Percentiles rank a stretch among this genome's conserved stretches.
Evolutionary conservation across 2,113 vertebrate genomes (phyloP).

Genomic region (Copsychus sechellarum): DNA sequence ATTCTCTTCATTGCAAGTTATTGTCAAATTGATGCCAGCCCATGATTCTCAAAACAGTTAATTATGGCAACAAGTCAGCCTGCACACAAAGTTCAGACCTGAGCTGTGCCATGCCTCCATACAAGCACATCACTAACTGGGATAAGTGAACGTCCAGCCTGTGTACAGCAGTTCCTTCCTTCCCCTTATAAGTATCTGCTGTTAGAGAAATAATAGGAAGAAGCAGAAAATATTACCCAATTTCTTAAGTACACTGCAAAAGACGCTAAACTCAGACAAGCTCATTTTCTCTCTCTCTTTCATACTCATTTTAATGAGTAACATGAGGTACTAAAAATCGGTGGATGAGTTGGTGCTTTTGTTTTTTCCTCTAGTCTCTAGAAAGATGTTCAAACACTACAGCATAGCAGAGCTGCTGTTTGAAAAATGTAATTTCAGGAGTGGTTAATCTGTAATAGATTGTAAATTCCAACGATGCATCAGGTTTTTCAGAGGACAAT

Average conservation of each 20-base stretch:
- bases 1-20: background rate
- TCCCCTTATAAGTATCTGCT: background rate
- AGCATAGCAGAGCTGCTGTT: background rate
- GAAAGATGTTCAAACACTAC: background rate
- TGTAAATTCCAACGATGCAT: background rate
- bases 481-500: background rate
- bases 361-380: background rate
- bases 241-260: background rate
- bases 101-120: background rate
- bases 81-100: background rate
- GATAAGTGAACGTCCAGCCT: background rate
- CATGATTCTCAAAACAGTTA: background rate
- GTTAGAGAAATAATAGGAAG: background rate
- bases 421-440: background rate
- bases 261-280: background rate
- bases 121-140: rapidly evolving
- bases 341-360: rapidly evolving
- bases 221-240: background rate
- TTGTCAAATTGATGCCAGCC: background rate
- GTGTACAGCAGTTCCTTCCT: background rate
- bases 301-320: background rate
- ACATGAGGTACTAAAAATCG: background rate
- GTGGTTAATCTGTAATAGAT: background rate
- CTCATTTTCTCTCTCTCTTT: background rate
- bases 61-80: background rate